Evolutionary conservation across 2,888 invertebrate species (phyloP).

Genomic region (Ophion ellenae): DNA sequence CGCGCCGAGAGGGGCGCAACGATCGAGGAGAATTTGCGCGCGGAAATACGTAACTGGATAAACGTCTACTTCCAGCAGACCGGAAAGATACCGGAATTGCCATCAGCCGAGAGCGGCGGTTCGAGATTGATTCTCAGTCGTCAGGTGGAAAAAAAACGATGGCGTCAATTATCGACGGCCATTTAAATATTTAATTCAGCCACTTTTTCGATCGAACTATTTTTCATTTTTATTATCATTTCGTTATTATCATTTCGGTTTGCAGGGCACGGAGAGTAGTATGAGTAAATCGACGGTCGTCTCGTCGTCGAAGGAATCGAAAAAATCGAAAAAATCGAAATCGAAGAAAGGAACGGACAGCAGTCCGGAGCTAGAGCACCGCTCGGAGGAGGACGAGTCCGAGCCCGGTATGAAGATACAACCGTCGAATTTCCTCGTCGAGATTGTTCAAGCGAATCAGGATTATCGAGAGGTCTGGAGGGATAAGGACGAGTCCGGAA

Average conservation of each 20-base stretch:
- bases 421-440: conserved; percentile 89
- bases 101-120: conserved; percentile 95
- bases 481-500: conserved; percentile 90
- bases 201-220: conserved; percentile 14
- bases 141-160: conserved; percentile 84
- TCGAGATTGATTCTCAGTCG: conserved; percentile 93
- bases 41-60: conserved; percentile 95
- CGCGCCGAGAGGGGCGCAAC: conserved; percentile 89
- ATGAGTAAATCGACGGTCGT: conserved; percentile 90
- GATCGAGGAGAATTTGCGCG: conserved; percentile 94
- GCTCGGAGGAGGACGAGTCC: conserved; percentile 87
- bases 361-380: conserved; percentile 85
- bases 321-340: conserved; percentile 90
- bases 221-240: no score
- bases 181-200: not conserved
- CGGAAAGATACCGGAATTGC: conserved; percentile 95
- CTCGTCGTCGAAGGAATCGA: conserved; percentile 92
- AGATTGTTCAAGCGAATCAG: conserved; percentile 89
- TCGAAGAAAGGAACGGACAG: conserved; percentile 85
- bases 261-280: conserved; percentile 90
- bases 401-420: conserved; percentile 88
- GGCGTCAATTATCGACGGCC: not conserved
- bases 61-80: conserved; percentile 92
- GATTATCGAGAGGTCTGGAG: conserved; percentile 95
- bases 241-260: not conserved